Base-by-base conservation (phyloP, 1,140 invertebrate genomes). In the Drosophila kurseongensis region DNA sequence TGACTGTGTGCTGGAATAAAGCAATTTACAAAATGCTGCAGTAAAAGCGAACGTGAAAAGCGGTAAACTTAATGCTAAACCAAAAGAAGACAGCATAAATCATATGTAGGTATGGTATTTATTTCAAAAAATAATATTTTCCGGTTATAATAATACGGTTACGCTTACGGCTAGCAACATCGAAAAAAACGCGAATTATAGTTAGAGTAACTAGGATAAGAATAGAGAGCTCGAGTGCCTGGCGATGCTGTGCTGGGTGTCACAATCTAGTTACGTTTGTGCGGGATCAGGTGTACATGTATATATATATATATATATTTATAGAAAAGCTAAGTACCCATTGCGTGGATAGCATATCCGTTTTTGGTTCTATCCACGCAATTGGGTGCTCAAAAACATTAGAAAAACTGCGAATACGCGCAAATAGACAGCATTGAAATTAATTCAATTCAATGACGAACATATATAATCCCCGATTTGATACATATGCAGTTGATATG, bases 341-440 rank as follows among this genome's bases (percentile, higher is more conserved):
- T 71, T 77, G 65, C 74, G 66, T 69, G 75, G 54, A 77, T 78
- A 56, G 56, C 29, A 14, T 12, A 3, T 14, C 54, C 12, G 6
- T 18, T 16, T 23, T 5, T 2, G 9, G 2, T 5, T 38, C 52
- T 61, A 75, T 61, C 45, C 41, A 80, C 45, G 54, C 65, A 78
- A 51, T 32, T 40, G 35, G 62, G 23, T 44, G 48, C 23, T 56
- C 72, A 80, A 84, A 85, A 80, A 85, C 45, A 75, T 67, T 66
- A 73, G 59, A 81, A 80, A 90, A 90, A 72, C 81, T 58, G 65
- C 85, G 85, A 78, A 78, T 80, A 67, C 40, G 66, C 84, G 84
- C 76, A 78, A 78, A 89, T 89, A 89, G 84, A 89, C 52, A 89
- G 84, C 84, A 89, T 89, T 89, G 58, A 89, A 89, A 89, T 89